These are phyloP conservation scores for Campoletis raptor DNA, from an alignment of 2,888 invertebrate genomes.

Conservation along the genomic window DNA sequence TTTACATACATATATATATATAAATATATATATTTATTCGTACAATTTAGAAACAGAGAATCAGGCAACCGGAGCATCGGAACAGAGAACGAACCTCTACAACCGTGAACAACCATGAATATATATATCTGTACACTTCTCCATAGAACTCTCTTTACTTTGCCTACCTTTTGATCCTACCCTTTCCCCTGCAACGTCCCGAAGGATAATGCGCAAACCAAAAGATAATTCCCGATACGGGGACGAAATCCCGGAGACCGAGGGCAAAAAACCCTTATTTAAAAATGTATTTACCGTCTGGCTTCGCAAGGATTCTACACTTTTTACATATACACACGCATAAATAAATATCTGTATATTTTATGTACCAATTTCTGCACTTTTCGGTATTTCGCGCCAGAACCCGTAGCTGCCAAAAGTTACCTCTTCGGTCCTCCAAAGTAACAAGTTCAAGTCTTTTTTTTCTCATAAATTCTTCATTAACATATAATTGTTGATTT, in stretches of 20 bases:
- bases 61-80: conserved; percentile 63
- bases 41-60: conserved; percentile 55
- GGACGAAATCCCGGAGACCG: conserved; percentile 81
- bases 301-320: conserved; percentile 68
- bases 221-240: conserved; percentile 84
- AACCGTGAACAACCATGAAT: conserved; percentile 33
- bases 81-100: conserved; percentile 49
- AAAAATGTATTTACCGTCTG: conserved; percentile 84
- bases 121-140: not conserved
- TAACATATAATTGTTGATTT: not conserved
- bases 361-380: conserved; percentile 6
- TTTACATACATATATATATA: not conserved
- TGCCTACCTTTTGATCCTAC: conserved; percentile 80
- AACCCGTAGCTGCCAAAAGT: conserved; percentile 64
- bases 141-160: conserved; percentile 22
- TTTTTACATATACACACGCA: conserved; percentile 11
- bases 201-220: conserved; percentile 84
- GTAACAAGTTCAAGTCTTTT: conserved; percentile 33
- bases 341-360: conserved; percentile 9
- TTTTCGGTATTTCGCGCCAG: conserved; percentile 53
- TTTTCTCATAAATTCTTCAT: not conserved
- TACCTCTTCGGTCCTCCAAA: conserved; percentile 57
- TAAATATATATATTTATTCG: conserved; percentile 14
- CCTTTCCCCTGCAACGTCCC: conserved; percentile 70
- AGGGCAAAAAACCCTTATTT: conserved; percentile 82